These are phyloP conservation scores for Nannoperca obscura DNA, from an alignment of 2,797 vertebrate species.

Conservation along the genomic window DNA sequence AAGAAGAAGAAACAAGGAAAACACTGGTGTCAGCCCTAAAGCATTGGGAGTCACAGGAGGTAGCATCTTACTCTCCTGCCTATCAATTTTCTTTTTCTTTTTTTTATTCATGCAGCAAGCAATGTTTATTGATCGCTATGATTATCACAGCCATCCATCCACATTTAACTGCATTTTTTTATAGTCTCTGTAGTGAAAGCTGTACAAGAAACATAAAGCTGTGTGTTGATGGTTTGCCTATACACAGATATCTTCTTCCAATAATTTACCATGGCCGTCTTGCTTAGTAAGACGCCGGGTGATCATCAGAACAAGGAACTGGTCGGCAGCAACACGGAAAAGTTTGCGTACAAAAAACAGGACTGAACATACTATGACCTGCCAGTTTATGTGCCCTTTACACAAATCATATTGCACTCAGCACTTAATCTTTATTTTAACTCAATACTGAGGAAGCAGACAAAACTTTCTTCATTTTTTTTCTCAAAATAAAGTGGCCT, in stretches of 20 bases:
- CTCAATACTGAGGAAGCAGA: constrained; percentile 20
- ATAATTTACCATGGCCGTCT: constrained; percentile 42
- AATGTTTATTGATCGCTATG: constrained; percentile 67
- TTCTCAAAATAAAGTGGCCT: constrained; percentile 42
- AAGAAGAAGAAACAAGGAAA: constrained; percentile 62
- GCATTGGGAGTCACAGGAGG: constrained; percentile 82
- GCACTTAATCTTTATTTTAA: constrained; percentile 35
- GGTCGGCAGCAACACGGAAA: constrained; percentile 20
- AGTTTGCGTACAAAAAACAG: constrained; percentile 46
- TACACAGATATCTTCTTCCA: constrained; percentile 38
- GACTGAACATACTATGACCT: constrained; percentile 45
- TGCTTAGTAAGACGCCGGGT: constrained; percentile 39
- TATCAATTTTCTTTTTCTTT: constrained; percentile 43
- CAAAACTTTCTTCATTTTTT: constrained; percentile 5
- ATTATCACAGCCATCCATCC: constrained; percentile 76
- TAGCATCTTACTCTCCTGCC: constrained; percentile 86
- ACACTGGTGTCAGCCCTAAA: constrained; percentile 68
- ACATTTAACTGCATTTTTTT: constrained; percentile 69
- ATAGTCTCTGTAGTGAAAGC: constrained; percentile 59
- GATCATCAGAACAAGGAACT: constrained; percentile 39
- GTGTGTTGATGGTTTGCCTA: constrained; percentile 46
- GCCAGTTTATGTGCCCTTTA: constrained; percentile 54
- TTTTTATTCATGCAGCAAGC: constrained; percentile 62
- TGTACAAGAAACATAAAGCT: constrained; percentile 58
- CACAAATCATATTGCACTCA: constrained; percentile 56